A percentile compares a stretch with the other conserved stretches of the same genome.
Evolutionary conservation across 1,140 invertebrate genomes (phyloP).

Genomic region (Rhagoletis zephyria): DNA sequence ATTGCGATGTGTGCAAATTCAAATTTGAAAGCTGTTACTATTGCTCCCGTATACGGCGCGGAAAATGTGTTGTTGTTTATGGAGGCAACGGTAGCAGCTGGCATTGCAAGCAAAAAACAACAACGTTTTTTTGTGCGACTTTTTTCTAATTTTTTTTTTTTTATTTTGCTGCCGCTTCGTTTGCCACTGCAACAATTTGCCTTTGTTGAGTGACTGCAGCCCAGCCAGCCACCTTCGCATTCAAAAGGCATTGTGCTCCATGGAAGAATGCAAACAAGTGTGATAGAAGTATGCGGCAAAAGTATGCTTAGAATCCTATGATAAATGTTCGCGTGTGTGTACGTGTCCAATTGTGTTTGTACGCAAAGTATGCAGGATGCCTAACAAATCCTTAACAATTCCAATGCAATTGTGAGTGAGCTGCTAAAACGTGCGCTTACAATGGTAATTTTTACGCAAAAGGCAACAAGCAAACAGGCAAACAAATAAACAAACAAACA

Average conservation of each 20-base stretch:
- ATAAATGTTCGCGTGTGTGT: not conserved
- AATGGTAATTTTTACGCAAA: not conserved
- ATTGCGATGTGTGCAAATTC: not conserved
- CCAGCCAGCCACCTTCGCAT: constrained; percentile 24
- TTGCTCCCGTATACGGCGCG: not conserved
- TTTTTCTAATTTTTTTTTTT: not conserved
- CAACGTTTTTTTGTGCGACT: not conserved
- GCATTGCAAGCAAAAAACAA: not conserved
- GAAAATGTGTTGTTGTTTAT: constrained; percentile 2
- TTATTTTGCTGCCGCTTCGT: not conserved
- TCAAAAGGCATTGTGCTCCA: constrained; percentile 36
- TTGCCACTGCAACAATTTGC: not conserved
- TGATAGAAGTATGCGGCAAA: not conserved
- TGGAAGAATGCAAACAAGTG: constrained; percentile 26
- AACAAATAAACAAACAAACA: too few species aligned
- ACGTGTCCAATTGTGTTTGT: not conserved
- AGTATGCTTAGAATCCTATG: not conserved
- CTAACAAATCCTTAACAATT: not conserved
- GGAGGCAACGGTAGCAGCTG: constrained; percentile 3
- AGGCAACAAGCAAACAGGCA: not conserved
- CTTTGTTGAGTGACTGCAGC: constrained; percentile 17
- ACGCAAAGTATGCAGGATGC: not conserved
- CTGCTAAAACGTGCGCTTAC: not conserved
- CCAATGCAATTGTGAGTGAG: not conserved
- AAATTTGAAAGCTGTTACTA: not conserved